Conservation (phyloP, 2,113 vertebrate species). For the Epinephelus lanceolatus region DNA sequence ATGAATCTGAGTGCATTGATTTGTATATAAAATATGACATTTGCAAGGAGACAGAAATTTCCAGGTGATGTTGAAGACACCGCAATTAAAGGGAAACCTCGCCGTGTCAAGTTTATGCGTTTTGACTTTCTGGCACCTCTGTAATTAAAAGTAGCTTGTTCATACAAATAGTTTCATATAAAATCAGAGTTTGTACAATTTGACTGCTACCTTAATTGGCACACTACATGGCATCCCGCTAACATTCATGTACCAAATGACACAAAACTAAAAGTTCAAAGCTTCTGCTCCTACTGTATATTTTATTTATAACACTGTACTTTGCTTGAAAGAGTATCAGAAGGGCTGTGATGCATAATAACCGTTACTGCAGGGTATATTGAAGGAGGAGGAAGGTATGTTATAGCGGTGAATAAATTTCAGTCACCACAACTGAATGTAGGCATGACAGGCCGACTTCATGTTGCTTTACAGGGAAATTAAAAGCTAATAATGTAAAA, state of each 20-base stretch:
- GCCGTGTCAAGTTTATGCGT: constrained; percentile 58
- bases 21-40: constrained; percentile 44
- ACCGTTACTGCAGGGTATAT: constrained; percentile 22
- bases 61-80: constrained; percentile 26
- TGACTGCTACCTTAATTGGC: constrained; percentile 69
- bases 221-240: constrained; percentile 62
- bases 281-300: constrained; percentile 49
- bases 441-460: neutral
- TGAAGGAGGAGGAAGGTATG: neutral
- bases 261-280: constrained; percentile 60
- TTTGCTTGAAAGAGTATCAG: constrained; percentile 28
- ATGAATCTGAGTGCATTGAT: constrained; percentile 7
- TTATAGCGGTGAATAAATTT: neutral
- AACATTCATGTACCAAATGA: constrained; percentile 70
- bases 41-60: constrained; percentile 27
- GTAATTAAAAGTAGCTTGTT: constrained; percentile 68
- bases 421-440: constrained; percentile 13
- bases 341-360: constrained; percentile 31
- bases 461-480: constrained; percentile 10
- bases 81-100: constrained; percentile 52
- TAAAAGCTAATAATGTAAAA: constrained; percentile 20
- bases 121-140: constrained; percentile 62
- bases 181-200: constrained; percentile 75
- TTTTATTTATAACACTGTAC: constrained; percentile 50
- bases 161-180: constrained; percentile 75